Conservation (phyloP, 2,797 vertebrate genomes). For the Enoplosus armatus region DNA sequence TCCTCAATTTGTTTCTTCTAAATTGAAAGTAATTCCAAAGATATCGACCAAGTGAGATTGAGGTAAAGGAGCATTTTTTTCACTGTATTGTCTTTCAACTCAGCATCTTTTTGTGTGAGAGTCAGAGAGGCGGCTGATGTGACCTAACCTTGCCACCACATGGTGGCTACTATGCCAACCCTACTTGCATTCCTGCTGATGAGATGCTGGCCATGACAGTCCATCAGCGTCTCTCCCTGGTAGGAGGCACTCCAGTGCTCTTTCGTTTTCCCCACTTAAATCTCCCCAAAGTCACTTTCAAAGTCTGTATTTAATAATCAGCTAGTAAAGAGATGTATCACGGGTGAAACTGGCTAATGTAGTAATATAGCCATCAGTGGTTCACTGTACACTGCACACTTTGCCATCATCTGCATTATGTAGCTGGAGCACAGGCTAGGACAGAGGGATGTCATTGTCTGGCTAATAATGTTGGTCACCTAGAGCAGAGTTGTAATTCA, state of each 20-base stretch:
- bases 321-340: conserved; percentile 60
- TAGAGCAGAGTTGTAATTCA: neutral
- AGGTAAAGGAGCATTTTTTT: conserved; percentile 24
- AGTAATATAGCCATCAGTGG: conserved; percentile 66
- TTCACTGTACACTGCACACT: too few species aligned
- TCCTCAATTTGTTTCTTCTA: conserved; percentile 43
- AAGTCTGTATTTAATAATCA: conserved; percentile 74
- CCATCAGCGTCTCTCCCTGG: conserved; percentile 69
- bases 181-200: conserved; percentile 74
- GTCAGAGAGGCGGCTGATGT: conserved; percentile 70
- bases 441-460: conserved; percentile 7
- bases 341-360: conserved; percentile 66
- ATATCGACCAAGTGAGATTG: conserved; percentile 40
- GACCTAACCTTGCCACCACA: conserved; percentile 82
- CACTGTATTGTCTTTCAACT: conserved; percentile 47
- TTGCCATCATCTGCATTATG: neutral
- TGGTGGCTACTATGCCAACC: conserved; percentile 68
- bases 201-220: conserved; percentile 79
- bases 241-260: conserved; percentile 61
- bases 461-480: neutral
- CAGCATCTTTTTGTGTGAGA: conserved; percentile 56
- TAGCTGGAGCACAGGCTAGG: neutral
- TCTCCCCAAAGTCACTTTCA: conserved; percentile 77
- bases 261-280: conserved; percentile 63
- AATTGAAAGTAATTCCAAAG: conserved; percentile 60